These are phyloP conservation scores for Tridacna crocea DNA, from an alignment of 2,888 invertebrate genomes.

Conservation along the genomic window DNA sequence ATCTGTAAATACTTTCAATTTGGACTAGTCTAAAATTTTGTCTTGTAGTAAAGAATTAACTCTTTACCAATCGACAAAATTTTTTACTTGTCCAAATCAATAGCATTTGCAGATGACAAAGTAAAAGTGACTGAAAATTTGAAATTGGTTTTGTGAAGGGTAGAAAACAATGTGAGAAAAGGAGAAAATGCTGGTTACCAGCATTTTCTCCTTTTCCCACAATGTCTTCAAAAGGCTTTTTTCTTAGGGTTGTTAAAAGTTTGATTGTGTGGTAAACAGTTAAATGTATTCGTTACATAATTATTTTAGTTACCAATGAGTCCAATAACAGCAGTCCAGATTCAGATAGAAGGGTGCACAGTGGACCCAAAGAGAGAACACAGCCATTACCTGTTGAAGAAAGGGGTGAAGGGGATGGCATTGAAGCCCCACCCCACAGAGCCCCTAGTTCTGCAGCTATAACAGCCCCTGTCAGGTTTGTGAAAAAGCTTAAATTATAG, in stretches of 20 bases:
- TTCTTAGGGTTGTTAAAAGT: neutral
- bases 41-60: too few relatives aligned
- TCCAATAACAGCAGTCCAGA: conserved; percentile 41
- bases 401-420: conserved; percentile 77
- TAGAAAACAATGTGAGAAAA: too few relatives aligned
- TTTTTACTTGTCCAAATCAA: too few relatives aligned
- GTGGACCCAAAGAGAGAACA: conserved; percentile 79
- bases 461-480: conserved; percentile 59
- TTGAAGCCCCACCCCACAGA: conserved; percentile 67
- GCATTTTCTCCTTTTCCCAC: neutral
- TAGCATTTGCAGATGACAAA: too few relatives aligned
- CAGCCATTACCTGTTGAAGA: conserved; percentile 69
- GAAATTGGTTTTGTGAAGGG: too few relatives aligned
- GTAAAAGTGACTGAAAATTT: too few relatives aligned
- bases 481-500: too few relatives aligned
- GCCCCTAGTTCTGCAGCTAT: conserved; percentile 69
- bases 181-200: too few relatives aligned
- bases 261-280: too few relatives aligned
- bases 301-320: conserved; percentile 27
- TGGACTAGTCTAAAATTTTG: too few relatives aligned
- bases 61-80: too few relatives aligned
- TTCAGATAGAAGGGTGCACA: conserved; percentile 65
- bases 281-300: neutral
- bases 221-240: neutral
- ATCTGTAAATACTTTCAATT: too few relatives aligned